Conservation (phyloP, 2,888 invertebrate genomes). For the Drosophila cognata region DNA sequence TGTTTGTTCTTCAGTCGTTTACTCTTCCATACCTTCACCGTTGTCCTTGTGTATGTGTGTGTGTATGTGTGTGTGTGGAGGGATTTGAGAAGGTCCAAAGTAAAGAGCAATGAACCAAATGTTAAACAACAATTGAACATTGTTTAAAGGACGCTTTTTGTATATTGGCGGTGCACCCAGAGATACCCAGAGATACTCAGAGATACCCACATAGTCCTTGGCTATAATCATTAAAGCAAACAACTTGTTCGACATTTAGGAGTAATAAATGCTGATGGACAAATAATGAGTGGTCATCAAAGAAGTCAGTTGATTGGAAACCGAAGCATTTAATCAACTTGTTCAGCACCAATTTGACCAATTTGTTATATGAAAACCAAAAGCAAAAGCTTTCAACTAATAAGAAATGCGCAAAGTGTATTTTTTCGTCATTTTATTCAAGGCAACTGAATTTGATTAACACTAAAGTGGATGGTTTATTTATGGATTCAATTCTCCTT, state of each 20-base stretch:
- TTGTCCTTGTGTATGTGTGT: background rate
- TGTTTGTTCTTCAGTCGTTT: background rate
- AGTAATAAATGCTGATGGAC: background rate
- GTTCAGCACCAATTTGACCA: background rate
- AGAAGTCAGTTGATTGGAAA: background rate
- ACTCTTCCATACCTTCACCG: background rate
- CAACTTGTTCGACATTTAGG: background rate
- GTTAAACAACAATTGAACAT: constrained; percentile 21
- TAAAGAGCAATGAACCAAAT: constrained; percentile 19
- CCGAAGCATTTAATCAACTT: background rate
- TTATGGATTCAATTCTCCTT: background rate
- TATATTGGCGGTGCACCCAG: background rate
- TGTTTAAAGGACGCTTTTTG: constrained; percentile 6
- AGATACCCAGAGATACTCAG: background rate
- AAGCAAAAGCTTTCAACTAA: background rate
- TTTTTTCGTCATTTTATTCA: background rate
- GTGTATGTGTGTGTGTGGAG: background rate
- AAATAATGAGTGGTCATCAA: background rate
- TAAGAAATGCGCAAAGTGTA: background rate
- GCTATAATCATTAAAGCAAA: background rate
- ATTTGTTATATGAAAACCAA: background rate
- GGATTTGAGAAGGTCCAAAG: constrained; percentile 2
- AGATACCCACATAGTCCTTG: background rate
- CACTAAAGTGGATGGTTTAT: background rate
- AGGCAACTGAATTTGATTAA: background rate